Evolutionary conservation across 2,113 vertebrate species (phyloP), one percentile per base, ranked within the genome.

Genomic region (Rhadina sibilatrix): DNA sequence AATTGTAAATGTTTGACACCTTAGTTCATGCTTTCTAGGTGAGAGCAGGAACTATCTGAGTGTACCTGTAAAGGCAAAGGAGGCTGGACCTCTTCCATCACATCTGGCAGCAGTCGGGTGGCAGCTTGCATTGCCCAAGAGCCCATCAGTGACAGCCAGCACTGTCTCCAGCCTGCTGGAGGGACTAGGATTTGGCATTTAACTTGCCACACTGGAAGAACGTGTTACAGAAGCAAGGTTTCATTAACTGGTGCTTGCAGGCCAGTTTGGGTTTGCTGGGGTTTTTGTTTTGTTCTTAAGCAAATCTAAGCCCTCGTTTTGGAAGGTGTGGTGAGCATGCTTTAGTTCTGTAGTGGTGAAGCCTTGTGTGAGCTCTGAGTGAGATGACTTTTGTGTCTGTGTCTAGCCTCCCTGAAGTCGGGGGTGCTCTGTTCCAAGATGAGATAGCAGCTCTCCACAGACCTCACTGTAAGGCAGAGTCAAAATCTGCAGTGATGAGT

Each of bases 121-220:
- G 31, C 42, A 71, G 47, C 56, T 75, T 1, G 2, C 10, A 5
- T 66, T 0, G 0, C 52, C 46, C 57, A 19, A 21, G 53, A 83
- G 53, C 59, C 18, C 0, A 1, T 22, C 3, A 4, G 31, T 64
- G 81, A 56, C 31, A 72, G 33, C 49, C 54, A 87, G 20, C 4
- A 2, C 75, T 0, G 0, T 60, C 61, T 70, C 21, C 71, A 72
- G 35, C 37, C 33, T 66, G 65, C 17, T 71, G 33, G 44, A 83
- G 13, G 24, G 33, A 7, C 15, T 57, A 31, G 44, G n/a, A 42
- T 61, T 75, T 61, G 31, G 33, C 75, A 30, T 86, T 63, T 91
- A 46, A 54, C 0, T 54, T 66, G 25, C 52, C 54, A 22, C 11
- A 5, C 42, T 90, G 56, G 33, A 71, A 85, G 12, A 79, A 13